phyloP scores from a whole-genome alignment of 2,797 vertebrate species.

The Bradypodion ventrale region DNA sequence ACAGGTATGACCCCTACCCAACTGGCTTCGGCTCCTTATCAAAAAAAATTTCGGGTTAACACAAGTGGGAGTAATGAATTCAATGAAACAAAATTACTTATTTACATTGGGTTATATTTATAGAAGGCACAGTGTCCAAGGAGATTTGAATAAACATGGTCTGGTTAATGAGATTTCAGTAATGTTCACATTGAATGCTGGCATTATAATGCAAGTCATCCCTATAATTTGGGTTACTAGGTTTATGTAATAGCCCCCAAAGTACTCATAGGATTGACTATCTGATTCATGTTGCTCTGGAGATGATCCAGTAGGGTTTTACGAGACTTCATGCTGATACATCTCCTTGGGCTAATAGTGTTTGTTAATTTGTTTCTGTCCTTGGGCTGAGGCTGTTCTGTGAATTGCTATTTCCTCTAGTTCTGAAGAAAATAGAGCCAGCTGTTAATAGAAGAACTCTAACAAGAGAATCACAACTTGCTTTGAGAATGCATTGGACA shows the following conservation, averaged over 20 bases:
- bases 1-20: not conserved
- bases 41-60: conserved; percentile 13
- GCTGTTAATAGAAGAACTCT: not conserved
- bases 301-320: too few relatives aligned
- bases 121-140: not conserved
- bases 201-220: not conserved
- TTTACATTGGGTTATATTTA: conserved; percentile 15
- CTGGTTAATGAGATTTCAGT: conserved; percentile 10
- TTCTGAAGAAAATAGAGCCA: not conserved
- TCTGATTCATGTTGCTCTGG: not conserved
- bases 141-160: not conserved
- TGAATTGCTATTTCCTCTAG: not conserved
- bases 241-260: not conserved
- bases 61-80: not conserved
- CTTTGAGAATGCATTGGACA: not conserved
- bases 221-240: conserved; percentile 10
- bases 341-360: not conserved
- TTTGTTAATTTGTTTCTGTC: conserved; percentile 16
- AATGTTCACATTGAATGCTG: not conserved
- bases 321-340: not conserved
- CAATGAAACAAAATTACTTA: not conserved
- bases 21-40: not conserved
- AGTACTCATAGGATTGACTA: not conserved
- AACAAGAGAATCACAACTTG: conserved; percentile 13
- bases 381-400: not conserved